phyloP scores from a whole-genome alignment of 64 coral and sea anemone species.

The Orbicella faveolata region DNA sequence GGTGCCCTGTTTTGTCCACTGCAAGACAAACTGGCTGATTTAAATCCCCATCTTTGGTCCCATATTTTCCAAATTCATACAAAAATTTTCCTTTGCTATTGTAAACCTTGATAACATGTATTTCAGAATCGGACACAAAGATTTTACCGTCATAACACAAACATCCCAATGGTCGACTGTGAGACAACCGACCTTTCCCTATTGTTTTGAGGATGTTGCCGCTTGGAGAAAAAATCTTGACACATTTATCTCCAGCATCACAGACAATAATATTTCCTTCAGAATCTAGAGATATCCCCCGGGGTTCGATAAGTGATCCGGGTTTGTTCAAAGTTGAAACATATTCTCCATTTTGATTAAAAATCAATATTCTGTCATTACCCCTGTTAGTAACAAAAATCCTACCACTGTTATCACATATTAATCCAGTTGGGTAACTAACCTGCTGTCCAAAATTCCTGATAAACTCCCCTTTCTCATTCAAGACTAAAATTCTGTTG shows the following conservation, averaged over 20 bases:
- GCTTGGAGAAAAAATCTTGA: not conserved
- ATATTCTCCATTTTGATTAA: slow-evolving; percentile 12
- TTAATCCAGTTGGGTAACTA: not conserved
- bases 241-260: not conserved
- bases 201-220: slow-evolving; percentile 8
- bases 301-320: not conserved
- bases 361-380: not conserved
- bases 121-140: not conserved
- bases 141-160: slow-evolving; percentile 12
- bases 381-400: slow-evolving; percentile 32
- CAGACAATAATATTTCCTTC: slow-evolving; percentile 14
- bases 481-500: not conserved
- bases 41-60: not conserved
- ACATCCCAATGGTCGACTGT: not conserved
- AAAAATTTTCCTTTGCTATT: not conserved
- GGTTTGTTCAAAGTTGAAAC: not conserved
- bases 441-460: not conserved
- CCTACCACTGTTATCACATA: not conserved
- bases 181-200: not conserved
- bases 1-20: slow-evolving; percentile 26
- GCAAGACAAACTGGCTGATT: slow-evolving; percentile 23
- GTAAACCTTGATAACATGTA: slow-evolving; percentile 1
- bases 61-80: slow-evolving; percentile 9
- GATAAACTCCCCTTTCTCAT: slow-evolving; percentile 4
- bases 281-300: slow-evolving; percentile 16